Evolutionary conservation across 2,113 vertebrate genomes (phyloP), one percentile per base, ranked within the genome.

Genomic region (Platysteira castanea): DNA sequence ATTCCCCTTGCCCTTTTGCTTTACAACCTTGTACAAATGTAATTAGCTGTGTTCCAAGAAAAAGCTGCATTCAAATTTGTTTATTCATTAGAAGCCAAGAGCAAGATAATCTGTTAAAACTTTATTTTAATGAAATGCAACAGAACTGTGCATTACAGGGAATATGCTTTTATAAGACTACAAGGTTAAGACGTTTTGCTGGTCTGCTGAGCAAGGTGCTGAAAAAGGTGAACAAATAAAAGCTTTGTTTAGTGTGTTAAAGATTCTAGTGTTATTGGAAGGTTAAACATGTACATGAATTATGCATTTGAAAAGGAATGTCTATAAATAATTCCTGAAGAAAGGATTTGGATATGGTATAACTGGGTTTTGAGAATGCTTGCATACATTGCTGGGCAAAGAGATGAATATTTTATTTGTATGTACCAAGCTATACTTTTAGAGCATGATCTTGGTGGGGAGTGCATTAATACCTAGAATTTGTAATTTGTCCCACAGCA

Each of bases 321-420:
- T 47, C 39, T 93, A 54, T 96, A 76, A 96, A 93, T 82, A 95
- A 84, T 94, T 94, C 33, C 39, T 85, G 33, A 95, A 91, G 16
- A 52, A 64, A 57, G 31, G 23, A 89, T 93, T 73, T 65, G 28
- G 42, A 18, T 91, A 33, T 65, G 63, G 26, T 71, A 10, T 89
- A 91, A 53, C 54, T 37, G 57, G 65, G 33, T 57, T 96, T 63
- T 73, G 33, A 89, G 88, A 87, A 53, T 57, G 28, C 61, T 85
- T 79, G 31, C 23, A 10, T 76, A 49, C 6, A 5, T 41, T 65
- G 39, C 54, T 73, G 64, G 57, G 35, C 42, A 85, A 87, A 91
- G 77, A 79, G 18, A 39, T 56, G 1, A 64, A 37, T 78, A 44
- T 56, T 91, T 76, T 15, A 61, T 78, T 87, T 90, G 78, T 35